Evolutionary conservation across 2,888 invertebrate species (phyloP).

Genomic region (Napeogenes sylphis): DNA sequence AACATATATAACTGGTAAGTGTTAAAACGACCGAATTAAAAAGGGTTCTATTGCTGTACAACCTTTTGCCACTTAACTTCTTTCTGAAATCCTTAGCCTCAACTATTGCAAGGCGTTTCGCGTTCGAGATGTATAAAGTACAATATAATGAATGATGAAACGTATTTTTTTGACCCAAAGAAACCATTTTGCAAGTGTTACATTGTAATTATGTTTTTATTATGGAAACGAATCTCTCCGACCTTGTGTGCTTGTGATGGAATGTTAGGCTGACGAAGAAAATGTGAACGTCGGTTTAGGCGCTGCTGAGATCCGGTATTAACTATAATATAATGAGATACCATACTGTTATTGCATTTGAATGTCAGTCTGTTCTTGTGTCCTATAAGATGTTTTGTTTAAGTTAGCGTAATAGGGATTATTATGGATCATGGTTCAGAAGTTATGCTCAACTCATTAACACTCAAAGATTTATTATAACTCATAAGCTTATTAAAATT

Average conservation of each 20-base stretch:
- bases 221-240: constrained; percentile 35
- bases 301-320: constrained; percentile 34
- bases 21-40: constrained; percentile 40
- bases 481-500: no score
- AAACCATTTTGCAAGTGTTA: constrained; percentile 18
- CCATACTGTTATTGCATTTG: constrained; percentile 3
- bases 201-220: constrained; percentile 20
- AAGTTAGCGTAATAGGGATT: no score
- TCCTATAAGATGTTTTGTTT: no score
- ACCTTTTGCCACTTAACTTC: constrained; percentile 45
- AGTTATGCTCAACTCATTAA: no score
- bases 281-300: constrained; percentile 40
- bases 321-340: constrained; percentile 16
- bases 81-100: constrained; percentile 52
- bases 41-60: constrained; percentile 48
- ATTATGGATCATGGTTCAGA: no score
- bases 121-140: constrained; percentile 53
- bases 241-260: constrained; percentile 38
- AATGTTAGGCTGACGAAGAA: constrained; percentile 35
- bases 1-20: constrained; percentile 56
- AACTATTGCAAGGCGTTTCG: constrained; percentile 62
- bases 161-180: constrained; percentile 17
- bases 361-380: background rate
- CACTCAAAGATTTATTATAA: no score
- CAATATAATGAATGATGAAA: constrained; percentile 56